These are phyloP conservation scores for Pediacus dermestoides DNA, from an alignment of 2,888 invertebrate genomes.

Conservation along the genomic window DNA sequence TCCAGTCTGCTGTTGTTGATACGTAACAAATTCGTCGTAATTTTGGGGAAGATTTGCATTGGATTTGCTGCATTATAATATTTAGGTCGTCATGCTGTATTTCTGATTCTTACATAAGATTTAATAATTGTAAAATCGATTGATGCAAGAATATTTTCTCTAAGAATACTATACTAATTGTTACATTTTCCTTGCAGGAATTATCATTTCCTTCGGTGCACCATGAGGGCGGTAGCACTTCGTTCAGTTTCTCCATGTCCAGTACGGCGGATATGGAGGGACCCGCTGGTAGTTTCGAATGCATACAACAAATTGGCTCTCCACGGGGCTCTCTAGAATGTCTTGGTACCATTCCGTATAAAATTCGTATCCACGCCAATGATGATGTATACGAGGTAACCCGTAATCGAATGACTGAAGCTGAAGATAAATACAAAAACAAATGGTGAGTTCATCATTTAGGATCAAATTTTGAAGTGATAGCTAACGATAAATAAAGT, in stretches of 20 bases:
- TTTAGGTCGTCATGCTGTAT: too few species aligned
- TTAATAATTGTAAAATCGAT: too few species aligned
- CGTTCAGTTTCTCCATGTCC: constrained; percentile 76
- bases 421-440: constrained; percentile 89
- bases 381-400: constrained; percentile 95
- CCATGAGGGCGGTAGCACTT: constrained; percentile 53
- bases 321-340: constrained; percentile 63
- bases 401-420: constrained; percentile 85
- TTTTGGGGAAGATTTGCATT: too few species aligned
- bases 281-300: constrained; percentile 89
- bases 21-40: too few species aligned
- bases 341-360: constrained; percentile 81
- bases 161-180: too few species aligned
- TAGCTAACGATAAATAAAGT: background rate
- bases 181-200: constrained; percentile 67
- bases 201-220: constrained; percentile 69
- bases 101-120: too few species aligned
- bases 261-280: constrained; percentile 77
- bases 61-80: too few species aligned
- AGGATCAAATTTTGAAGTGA: too few species aligned
- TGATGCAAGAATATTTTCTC: too few species aligned
- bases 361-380: constrained; percentile 90
- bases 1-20: too few species aligned
- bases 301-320: constrained; percentile 66
- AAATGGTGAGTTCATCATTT: constrained; percentile 66